Evolutionary conservation across 2,113 vertebrate genomes (phyloP).

Genomic region (Pseudorectes ferrugineus): DNA sequence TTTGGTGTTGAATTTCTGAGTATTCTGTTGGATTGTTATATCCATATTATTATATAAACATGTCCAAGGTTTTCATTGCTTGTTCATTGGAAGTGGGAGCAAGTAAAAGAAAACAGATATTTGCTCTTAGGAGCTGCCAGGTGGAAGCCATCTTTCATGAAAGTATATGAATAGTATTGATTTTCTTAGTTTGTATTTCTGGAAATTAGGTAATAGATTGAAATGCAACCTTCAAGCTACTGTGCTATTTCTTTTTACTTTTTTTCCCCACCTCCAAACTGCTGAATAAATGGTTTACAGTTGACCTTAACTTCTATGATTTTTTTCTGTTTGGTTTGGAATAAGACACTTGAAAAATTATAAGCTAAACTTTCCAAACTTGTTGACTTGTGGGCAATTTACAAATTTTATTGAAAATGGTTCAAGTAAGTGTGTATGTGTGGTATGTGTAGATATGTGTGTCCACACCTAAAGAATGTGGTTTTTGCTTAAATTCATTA

Average conservation of each 20-base stretch:
- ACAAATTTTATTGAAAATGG: not conserved
- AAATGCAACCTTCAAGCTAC: not conserved
- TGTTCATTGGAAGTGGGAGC: not conserved
- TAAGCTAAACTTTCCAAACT: not conserved
- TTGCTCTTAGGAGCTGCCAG: not conserved
- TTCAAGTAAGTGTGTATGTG: not conserved
- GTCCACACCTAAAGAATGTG: not conserved
- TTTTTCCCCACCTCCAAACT: not conserved
- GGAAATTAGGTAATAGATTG: not conserved
- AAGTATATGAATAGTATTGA: not conserved
- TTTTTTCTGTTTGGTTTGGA: not conserved
- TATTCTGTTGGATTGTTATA: not conserved
- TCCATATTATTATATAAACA: not conserved
- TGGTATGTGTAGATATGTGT: not conserved
- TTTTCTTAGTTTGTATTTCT: not conserved
- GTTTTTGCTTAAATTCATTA: not conserved
- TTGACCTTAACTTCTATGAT: not conserved
- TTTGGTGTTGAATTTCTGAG: not conserved
- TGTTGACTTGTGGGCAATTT: not conserved
- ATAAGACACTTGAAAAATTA: not conserved
- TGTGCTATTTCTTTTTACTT: not conserved
- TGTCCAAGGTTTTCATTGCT: not conserved
- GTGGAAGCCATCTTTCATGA: not conserved
- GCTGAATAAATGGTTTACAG: not conserved
- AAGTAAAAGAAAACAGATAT: not conserved